Percentiles rank a stretch among this genome's conserved stretches.
These are phyloP conservation scores for Scaptodrosophila lebanonensis DNA, from an alignment of 1,140 invertebrate genomes.

Conservation along the genomic window DNA sequence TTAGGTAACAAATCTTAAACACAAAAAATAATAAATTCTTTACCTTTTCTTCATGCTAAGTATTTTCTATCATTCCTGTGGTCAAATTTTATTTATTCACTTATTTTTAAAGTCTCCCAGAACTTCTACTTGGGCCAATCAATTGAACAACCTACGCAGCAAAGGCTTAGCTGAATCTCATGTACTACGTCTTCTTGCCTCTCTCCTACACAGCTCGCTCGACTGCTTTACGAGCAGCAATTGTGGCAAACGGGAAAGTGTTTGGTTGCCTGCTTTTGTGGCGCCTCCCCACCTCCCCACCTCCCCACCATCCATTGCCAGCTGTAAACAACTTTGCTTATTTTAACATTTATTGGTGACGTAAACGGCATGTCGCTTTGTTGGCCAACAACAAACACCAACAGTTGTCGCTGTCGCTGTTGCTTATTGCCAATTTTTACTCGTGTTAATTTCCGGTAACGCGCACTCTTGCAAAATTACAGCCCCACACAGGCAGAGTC, in stretches of 20 bases:
- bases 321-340: constrained; percentile 74
- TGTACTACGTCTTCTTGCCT: background rate
- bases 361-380: constrained; percentile 60
- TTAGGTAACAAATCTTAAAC: too few relatives aligned
- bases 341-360: constrained; percentile 73
- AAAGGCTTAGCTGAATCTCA: constrained; percentile 18
- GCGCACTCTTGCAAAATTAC: constrained; percentile 27
- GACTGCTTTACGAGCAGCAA: constrained; percentile 66
- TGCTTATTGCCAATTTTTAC: constrained; percentile 63
- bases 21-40: too few relatives aligned
- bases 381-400: background rate
- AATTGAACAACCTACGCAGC: constrained; percentile 61
- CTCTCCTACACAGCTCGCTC: constrained; percentile 7
- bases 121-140: constrained; percentile 45
- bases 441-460: constrained; percentile 66
- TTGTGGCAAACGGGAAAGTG: constrained; percentile 38
- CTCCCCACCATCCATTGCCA: constrained; percentile 25
- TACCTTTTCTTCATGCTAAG: too few relatives aligned
- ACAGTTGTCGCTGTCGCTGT: constrained; percentile 1
- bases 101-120: constrained; percentile 25
- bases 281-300: background rate
- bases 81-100: background rate
- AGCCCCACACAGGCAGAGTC: too few relatives aligned
- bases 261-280: constrained; percentile 7
- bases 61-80: too few relatives aligned